A percentile compares a stretch with the other conserved stretches of the same genome.
phyloP scores from a whole-genome alignment of 2,888 invertebrate genomes.

The Phymatocera aterrima region DNA sequence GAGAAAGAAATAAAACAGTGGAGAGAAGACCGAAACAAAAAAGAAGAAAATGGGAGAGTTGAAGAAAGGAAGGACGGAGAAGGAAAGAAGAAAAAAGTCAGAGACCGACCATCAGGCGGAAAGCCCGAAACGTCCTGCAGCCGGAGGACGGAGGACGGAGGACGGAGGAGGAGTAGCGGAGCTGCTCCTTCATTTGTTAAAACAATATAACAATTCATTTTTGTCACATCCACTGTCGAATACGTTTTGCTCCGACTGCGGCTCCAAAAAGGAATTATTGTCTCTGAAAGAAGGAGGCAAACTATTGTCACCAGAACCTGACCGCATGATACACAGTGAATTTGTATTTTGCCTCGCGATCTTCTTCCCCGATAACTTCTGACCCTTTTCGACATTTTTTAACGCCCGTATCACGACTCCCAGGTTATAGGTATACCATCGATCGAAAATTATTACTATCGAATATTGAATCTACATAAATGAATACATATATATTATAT shows the following conservation, averaged over 20 bases:
- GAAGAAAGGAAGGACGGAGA: neutral
- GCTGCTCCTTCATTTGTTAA: conserved; percentile 71
- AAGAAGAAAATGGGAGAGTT: neutral
- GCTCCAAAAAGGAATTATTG: conserved; percentile 36
- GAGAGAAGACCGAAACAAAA: conserved; percentile 34
- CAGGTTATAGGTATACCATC: conserved; percentile 23
- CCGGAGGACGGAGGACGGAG: too few relatives aligned
- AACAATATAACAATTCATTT: conserved; percentile 73
- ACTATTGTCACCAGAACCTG: conserved; percentile 34
- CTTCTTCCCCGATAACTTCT: conserved; percentile 33
- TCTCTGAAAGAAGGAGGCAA: conserved; percentile 1
- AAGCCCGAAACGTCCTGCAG: conserved; percentile 3
- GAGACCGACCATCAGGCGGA: conserved; percentile 10
- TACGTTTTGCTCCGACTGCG: conserved; percentile 25
- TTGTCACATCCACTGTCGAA: conserved; percentile 68
- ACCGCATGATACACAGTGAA: conserved; percentile 18
- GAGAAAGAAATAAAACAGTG: conserved; percentile 39
- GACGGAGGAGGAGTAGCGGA: conserved; percentile 33
- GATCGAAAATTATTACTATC: conserved; percentile 18
- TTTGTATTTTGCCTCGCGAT: conserved; percentile 36
- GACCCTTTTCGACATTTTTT: conserved; percentile 30
- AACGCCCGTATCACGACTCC: conserved; percentile 37
- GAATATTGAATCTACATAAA: neutral
- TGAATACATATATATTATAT: neutral
- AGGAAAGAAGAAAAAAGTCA: neutral